phyloP scores from a whole-genome alignment of 1,140 invertebrate genomes.

The Zaprionus capensis region DNA sequence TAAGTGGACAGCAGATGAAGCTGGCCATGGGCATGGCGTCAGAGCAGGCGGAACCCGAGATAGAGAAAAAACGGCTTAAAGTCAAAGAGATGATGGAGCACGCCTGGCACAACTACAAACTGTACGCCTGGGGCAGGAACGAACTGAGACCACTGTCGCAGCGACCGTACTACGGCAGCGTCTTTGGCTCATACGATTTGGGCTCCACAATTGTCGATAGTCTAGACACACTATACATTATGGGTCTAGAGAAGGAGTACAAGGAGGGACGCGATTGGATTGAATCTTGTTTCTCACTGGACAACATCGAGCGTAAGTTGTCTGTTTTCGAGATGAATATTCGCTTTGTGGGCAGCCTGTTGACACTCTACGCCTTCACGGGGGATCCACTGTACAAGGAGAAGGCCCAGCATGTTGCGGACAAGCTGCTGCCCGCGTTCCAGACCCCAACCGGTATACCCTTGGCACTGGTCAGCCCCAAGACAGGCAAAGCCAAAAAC shows the following conservation, averaged over 20 bases:
- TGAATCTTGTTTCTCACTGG: slow-evolving; percentile 92
- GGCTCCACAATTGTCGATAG: slow-evolving; percentile 99
- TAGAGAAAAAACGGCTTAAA: slow-evolving; percentile 66
- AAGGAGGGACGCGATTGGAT: slow-evolving; percentile 97
- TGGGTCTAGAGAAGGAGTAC: slow-evolving; percentile 97
- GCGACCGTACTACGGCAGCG: slow-evolving; percentile 94
- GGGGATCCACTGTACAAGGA: slow-evolving; percentile 97
- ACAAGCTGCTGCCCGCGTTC: slow-evolving; percentile 98
- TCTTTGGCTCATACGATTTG: slow-evolving; percentile 94
- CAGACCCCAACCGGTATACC: slow-evolving; percentile 99
- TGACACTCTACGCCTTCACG: slow-evolving; percentile 96
- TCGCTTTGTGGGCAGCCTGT: slow-evolving; percentile 97
- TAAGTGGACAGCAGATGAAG: slow-evolving; percentile 36
- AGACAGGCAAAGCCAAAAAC: slow-evolving; percentile 90
- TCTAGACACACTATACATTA: slow-evolving; percentile 98
- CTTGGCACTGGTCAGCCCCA: slow-evolving; percentile 93
- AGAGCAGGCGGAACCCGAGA: slow-evolving; percentile 45
- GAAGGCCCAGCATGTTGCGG: slow-evolving; percentile 96
- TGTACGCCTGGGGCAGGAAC: slow-evolving; percentile 99
- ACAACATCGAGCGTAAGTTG: slow-evolving; percentile 93
- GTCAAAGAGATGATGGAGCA: slow-evolving; percentile 94
- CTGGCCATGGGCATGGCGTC: slow-evolving; percentile 49
- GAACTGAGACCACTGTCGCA: slow-evolving; percentile 97
- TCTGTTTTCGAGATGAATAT: slow-evolving; percentile 99
- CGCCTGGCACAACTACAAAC: slow-evolving; percentile 97